Base-by-base conservation (phyloP, 2,113 vertebrate genomes). In the Rhabdornis inornatus region DNA sequence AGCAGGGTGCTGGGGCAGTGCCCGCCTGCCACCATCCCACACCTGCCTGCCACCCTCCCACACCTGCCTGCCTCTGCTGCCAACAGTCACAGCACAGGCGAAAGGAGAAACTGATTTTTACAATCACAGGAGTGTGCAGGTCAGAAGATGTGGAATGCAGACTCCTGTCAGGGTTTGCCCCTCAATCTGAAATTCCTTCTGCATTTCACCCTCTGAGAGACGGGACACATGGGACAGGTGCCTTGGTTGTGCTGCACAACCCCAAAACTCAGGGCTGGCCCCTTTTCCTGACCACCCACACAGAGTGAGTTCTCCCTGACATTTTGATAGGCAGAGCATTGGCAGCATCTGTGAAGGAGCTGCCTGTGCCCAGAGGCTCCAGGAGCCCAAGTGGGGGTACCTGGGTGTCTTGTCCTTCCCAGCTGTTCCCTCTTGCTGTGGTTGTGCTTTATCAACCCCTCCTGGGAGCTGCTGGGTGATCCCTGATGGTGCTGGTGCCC, bases 221-320 rank as follows among this genome's bases (percentile, higher is more conserved):
- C 6, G 16, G 21, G 35, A 4, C 24, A 53, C 23, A 1, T 6
- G 15, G 22, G 27, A 22, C 47, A 35, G 15, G 53, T 1, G 0
- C 50, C 14, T 64, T 9, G 15, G 23, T 33, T 39, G 39, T 15
- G 8, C 75, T 70, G 45, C 3, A 1, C 23, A 27, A 13, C n/a
- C 61, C 35, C 59, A 76, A 44, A 87, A 12, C 20, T 25, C 49
- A 31, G 35, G 35, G 44, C 37, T 17, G 2, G 0, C 13, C 57
- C 44, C 37, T 42, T 39, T 37, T 44, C 72, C 52, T 35, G 25
- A 24, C 10, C 0, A 1, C 8, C 20, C 14, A 3, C 0, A 0
- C 0, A 0, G 7, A 9, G 1, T 0, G 18, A 25, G 44, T 8
- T 27, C 44, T 52, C 5, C 10, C 37, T 37, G 55, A 11, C 52